Base-by-base conservation (phyloP, 2,113 vertebrate genomes). In the Xenopus tropicalis region DNA sequence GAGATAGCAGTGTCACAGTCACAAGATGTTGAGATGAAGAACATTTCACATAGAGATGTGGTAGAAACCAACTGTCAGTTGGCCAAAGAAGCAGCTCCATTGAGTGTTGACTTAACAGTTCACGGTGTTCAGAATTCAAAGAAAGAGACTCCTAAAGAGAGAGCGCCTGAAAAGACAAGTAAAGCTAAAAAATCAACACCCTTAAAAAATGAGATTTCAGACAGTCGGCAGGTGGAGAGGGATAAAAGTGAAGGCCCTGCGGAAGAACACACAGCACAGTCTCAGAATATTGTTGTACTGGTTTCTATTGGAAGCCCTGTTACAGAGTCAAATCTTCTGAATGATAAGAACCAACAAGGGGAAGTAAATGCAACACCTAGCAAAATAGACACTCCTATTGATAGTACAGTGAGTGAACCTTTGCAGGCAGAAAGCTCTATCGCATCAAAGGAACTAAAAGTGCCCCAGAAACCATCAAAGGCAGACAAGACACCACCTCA, bases 1-100 rank as follows among this genome's bases (percentile, higher is more conserved):
- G 25, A n/a, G 11, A 8, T 20, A 13, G 21, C 42, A 5, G 8
- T 14, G 17, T 42, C 65, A 67, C 22, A 54, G 2, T 9, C 21
- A 5, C 13, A 48, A 21, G 44, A 68, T 54, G 48, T 43, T n/a
- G 65, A 75, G 48, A 48, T 66, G n/a, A 29, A 74, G 21, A 61
- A 52, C 44, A 37, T 37, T 23, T 72, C 61, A 24, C 71, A 1
- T 14, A 29, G 51, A 17, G 29, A 69, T 11, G 66, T 42, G 2
- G 20, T 3, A 11, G 58, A 1, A 9, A 25, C 12, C 21, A 25
- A 9, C 11, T 61, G 17, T n/a, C 65, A 25, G 7, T 4, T 52
- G 4, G 42, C 11, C 1, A 24, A 67, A 52, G 56, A 48, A 14
- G 14, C 1, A 29, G 48, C n/a, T n/a, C 20, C n/a, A 4, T 17